phyloP scores from a whole-genome alignment of 2,797 vertebrate species.

The Malacoraja senta region DNA sequence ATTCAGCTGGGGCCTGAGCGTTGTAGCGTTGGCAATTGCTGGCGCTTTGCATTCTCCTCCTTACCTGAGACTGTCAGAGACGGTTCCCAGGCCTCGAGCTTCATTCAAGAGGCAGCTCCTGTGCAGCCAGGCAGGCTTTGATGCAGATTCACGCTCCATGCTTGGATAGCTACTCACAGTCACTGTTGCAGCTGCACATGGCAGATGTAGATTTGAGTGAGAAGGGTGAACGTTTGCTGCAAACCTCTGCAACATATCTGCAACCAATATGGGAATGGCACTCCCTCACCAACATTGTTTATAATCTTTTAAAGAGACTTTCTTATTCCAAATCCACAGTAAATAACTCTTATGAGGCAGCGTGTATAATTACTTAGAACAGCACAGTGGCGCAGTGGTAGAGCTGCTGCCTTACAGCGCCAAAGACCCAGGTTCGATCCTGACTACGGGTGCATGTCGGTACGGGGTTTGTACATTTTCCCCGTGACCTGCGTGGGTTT shows the following conservation, averaged over 20 bases:
- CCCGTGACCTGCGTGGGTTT: too few species aligned
- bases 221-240: background rate
- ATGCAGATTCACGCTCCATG: background rate
- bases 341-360: background rate
- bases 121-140: background rate
- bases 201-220: background rate
- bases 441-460: too few species aligned
- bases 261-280: background rate
- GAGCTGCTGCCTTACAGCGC: too few species aligned
- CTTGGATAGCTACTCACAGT: background rate
- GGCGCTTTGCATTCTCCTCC: background rate
- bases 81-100: background rate
- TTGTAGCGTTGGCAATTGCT: background rate
- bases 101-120: background rate
- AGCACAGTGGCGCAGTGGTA: too few species aligned
- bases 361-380: too few species aligned
- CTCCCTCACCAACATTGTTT: background rate
- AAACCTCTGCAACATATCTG: too few species aligned
- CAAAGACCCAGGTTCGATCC: too few species aligned
- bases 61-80: background rate
- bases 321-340: background rate
- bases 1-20: background rate
- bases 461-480: too few species aligned
- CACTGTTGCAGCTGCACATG: background rate
- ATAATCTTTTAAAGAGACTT: background rate